Evolutionary conservation across 2,113 vertebrate genomes (phyloP).

Genomic region (Geococcyx californianus): DNA sequence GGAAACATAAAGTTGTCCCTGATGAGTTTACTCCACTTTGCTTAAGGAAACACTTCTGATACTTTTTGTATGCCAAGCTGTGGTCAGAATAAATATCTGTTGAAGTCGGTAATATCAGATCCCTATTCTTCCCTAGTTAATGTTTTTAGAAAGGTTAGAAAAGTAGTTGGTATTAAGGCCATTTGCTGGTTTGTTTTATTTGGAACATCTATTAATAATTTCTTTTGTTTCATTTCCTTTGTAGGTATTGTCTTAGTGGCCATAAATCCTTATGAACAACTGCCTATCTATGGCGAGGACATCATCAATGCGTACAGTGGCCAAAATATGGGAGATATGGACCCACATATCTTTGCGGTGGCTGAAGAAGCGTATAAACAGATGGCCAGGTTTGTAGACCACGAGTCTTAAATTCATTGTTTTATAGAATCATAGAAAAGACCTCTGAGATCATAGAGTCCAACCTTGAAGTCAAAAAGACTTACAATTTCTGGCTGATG

Average conservation of each 20-base stretch:
- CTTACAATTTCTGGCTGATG: neutral
- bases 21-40: too few relatives aligned
- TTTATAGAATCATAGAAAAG: too few relatives aligned
- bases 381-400: constrained; percentile 92
- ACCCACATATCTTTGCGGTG: constrained; percentile 98
- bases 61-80: neutral
- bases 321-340: constrained; percentile 99
- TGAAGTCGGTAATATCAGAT: neutral
- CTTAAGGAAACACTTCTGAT: neutral
- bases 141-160: neutral
- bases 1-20: neutral
- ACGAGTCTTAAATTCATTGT: neutral
- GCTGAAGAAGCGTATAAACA: constrained; percentile 98
- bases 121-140: neutral
- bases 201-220: neutral
- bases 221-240: neutral
- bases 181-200: neutral
- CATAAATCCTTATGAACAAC: constrained; percentile 96
- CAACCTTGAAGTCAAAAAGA: too few relatives aligned
- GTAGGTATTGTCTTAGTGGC: constrained; percentile 96
- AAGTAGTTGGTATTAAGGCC: neutral
- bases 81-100: neutral
- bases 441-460: too few relatives aligned
- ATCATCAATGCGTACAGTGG: constrained; percentile 99
- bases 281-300: constrained; percentile 96